Percentiles rank a stretch among this genome's conserved stretches.
These are phyloP conservation scores for Scaptodrosophila latifasciaeformis DNA, from an alignment of 2,888 invertebrate genomes.

Conservation along the genomic window DNA sequence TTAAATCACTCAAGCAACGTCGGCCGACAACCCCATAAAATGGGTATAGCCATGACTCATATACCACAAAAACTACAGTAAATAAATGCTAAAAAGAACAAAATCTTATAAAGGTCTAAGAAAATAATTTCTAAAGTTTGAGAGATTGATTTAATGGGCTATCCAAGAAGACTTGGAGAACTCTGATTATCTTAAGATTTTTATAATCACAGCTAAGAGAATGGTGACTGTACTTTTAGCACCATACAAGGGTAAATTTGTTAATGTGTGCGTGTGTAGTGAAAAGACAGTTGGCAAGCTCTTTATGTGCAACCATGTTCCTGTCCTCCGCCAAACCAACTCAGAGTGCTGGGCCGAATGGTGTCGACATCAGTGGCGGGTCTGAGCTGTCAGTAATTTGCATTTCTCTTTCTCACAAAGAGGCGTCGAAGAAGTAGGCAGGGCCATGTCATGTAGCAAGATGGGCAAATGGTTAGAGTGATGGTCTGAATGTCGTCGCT, in stretches of 20 bases:
- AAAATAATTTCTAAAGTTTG: too few relatives aligned
- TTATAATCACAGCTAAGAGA: too few relatives aligned
- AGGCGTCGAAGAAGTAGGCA: not conserved
- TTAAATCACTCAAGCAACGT: slow-evolving; percentile 21
- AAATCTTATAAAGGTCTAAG: too few relatives aligned
- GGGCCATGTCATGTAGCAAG: not conserved
- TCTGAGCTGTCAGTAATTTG: slow-evolving; percentile 37
- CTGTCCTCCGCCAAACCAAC: too few relatives aligned
- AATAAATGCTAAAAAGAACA: too few relatives aligned
- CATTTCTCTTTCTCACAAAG: slow-evolving; percentile 27
- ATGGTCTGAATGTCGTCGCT: slow-evolving; percentile 1
- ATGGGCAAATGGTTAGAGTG: not conserved
- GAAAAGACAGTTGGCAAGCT: not conserved
- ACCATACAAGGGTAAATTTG: too few relatives aligned
- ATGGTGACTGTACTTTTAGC: too few relatives aligned
- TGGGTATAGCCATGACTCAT: slow-evolving; percentile 35
- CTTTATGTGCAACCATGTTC: not conserved
- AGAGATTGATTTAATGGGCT: too few relatives aligned
- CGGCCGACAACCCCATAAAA: slow-evolving; percentile 6
- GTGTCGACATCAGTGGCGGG: too few relatives aligned
- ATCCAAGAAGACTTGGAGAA: too few relatives aligned
- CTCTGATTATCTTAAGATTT: too few relatives aligned
- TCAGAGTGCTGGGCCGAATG: not conserved
- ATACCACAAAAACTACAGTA: too few relatives aligned
- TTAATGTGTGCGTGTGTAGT: slow-evolving; percentile 16